phyloP scores from a whole-genome alignment of 35 echinoderm and acorn worm genomes.

The Apostichopus parvimensis region DNA sequence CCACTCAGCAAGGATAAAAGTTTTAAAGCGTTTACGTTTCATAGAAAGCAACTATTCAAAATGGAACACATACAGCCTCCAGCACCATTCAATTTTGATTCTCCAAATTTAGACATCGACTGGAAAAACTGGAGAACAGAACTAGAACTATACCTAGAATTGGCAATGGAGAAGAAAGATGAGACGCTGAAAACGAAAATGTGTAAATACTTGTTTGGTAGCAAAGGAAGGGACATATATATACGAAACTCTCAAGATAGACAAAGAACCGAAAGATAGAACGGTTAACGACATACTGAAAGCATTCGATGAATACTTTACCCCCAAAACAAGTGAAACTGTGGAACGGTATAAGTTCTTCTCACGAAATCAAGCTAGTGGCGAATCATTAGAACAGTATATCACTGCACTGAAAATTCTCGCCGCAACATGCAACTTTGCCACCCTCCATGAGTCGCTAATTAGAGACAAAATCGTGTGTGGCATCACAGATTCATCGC shows the following conservation, averaged over 20 bases:
- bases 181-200: background rate
- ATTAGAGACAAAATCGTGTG: constrained; percentile 58
- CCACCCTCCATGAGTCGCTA: constrained; percentile 8
- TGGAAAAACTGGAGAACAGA: constrained; percentile 30
- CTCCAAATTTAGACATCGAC: constrained; percentile 23
- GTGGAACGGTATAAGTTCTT: constrained; percentile 56
- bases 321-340: constrained; percentile 20
- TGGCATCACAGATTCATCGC: constrained; percentile 8
- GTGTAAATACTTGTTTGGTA: constrained; percentile 18
- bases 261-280: background rate
- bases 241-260: constrained; percentile 3
- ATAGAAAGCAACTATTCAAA: too few relatives aligned
- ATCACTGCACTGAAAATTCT: background rate
- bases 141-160: constrained; percentile 31
- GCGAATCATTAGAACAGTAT: constrained; percentile 50
- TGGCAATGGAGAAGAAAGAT: background rate
- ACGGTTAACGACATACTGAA: constrained; percentile 19
- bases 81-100: constrained; percentile 42
- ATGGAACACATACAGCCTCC: constrained; percentile 7
- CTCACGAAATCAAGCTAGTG: constrained; percentile 7
- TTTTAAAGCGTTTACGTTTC: too few relatives aligned
- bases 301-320: constrained; percentile 27
- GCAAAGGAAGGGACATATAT: constrained; percentile 41
- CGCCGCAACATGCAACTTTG: too few relatives aligned
- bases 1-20: too few relatives aligned